Percentiles rank a stretch among this genome's conserved stretches.
phyloP scores from a whole-genome alignment of 2,888 invertebrate species.

The Halocaridina rubra region DNA sequence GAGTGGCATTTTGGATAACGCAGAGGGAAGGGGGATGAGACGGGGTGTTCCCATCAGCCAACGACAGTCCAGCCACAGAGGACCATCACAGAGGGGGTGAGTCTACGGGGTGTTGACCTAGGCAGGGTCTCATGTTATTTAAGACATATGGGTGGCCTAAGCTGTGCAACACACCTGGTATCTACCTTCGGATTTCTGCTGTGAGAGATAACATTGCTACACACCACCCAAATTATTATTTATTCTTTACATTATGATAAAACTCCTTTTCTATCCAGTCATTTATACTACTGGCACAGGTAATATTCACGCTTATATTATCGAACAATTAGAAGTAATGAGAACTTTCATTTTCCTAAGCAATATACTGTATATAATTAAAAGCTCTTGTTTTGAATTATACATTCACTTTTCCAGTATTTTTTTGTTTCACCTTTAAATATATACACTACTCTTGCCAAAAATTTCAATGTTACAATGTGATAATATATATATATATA shows the following conservation, averaged over 20 bases:
- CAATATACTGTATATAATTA: too few relatives aligned
- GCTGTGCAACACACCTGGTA: background rate
- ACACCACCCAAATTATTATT: conserved; percentile 16
- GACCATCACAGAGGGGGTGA: conserved; percentile 28
- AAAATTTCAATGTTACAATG: too few relatives aligned
- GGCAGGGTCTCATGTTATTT: conserved; percentile 7
- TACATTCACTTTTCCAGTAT: too few relatives aligned
- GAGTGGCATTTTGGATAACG: conserved; percentile 24
- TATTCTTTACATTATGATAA: background rate
- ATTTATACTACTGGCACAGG: too few relatives aligned
- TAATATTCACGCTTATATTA: too few relatives aligned
- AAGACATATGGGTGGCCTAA: conserved; percentile 21
- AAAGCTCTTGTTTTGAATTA: too few relatives aligned
- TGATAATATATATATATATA: too few relatives aligned
- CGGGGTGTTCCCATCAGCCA: conserved; percentile 22
- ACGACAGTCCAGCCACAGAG: conserved; percentile 25
- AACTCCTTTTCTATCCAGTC: too few relatives aligned
- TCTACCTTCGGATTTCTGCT: conserved; percentile 3
- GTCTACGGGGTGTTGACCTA: conserved; percentile 33
- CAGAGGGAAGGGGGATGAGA: conserved; percentile 18
- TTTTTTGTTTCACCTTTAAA: too few relatives aligned
- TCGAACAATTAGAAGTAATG: too few relatives aligned
- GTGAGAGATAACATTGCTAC: conserved; percentile 4
- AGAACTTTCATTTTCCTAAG: too few relatives aligned
- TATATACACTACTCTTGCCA: too few relatives aligned